These are phyloP conservation scores for Megalops cyprinoides DNA, from an alignment of 2,797 vertebrate species.

Conservation along the genomic window DNA sequence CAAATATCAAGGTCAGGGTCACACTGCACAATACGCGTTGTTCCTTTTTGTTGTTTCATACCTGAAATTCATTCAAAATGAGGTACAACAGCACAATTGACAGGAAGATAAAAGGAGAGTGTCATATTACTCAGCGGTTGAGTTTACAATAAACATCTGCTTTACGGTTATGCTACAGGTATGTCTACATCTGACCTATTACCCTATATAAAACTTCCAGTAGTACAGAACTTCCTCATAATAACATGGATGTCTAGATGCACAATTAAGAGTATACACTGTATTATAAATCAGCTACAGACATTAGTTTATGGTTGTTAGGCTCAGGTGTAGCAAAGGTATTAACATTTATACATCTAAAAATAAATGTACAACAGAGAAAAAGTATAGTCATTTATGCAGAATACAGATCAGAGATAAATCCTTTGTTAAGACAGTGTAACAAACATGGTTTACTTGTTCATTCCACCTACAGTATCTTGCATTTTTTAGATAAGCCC, in stretches of 20 bases:
- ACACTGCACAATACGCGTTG: not conserved
- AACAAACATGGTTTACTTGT: not conserved
- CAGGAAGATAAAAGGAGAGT: not conserved
- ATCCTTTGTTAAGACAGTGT: no score
- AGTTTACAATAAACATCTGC: not conserved
- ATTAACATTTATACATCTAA: no score
- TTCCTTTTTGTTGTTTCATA: not conserved
- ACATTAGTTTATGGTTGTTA: no score
- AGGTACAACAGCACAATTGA: not conserved
- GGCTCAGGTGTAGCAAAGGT: no score
- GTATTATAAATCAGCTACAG: no score
- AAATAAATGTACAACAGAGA: no score
- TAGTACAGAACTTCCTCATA: not conserved
- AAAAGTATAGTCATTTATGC: no score
- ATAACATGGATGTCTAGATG: not conserved
- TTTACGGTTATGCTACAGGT: not conserved
- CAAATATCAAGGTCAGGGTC: not conserved
- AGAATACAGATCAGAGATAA: no score
- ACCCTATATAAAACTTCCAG: no score
- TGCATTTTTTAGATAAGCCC: not conserved
- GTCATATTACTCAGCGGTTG: not conserved
- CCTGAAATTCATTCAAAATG: not conserved
- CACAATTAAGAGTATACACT: not conserved
- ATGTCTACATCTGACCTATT: no score
- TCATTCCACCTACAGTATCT: not conserved